Conservation (phyloP, 2,888 invertebrate species). For the Hirtodrosophila cameraria region DNA sequence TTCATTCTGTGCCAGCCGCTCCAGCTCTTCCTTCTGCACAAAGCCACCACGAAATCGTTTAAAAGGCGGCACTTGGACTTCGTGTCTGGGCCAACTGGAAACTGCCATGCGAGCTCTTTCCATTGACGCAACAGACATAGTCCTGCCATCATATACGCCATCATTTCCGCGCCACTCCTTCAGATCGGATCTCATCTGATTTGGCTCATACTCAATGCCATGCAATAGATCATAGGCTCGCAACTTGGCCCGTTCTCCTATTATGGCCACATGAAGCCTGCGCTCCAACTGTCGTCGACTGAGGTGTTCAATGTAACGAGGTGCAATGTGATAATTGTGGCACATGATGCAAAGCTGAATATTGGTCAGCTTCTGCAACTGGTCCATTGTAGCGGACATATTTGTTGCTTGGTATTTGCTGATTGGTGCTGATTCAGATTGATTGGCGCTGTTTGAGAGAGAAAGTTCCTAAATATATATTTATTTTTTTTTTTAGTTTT, state of each 20-base stretch:
- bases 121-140: neutral
- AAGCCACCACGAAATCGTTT: conserved; percentile 30
- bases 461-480: neutral
- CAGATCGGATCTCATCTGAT: neutral
- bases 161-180: conserved; percentile 1
- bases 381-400: conserved; percentile 14
- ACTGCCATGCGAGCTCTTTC: neutral
- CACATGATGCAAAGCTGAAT: conserved; percentile 45
- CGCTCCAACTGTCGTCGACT: conserved; percentile 44
- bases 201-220: neutral
- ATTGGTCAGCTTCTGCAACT: conserved; percentile 31
- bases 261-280: conserved; percentile 49
- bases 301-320: neutral
- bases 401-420: too few relatives aligned
- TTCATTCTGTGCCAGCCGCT: neutral
- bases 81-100: neutral
- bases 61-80: neutral
- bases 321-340: conserved; percentile 20
- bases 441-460: conserved; percentile 3
- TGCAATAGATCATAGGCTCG: conserved; percentile 17
- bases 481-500: neutral
- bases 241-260: conserved; percentile 46
- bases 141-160: too few relatives aligned
- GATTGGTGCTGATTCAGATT: neutral
- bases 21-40: conserved; percentile 3